Evolutionary conservation across 2,888 invertebrate species (phyloP).

Genomic region (Crossocerus cetratus): DNA sequence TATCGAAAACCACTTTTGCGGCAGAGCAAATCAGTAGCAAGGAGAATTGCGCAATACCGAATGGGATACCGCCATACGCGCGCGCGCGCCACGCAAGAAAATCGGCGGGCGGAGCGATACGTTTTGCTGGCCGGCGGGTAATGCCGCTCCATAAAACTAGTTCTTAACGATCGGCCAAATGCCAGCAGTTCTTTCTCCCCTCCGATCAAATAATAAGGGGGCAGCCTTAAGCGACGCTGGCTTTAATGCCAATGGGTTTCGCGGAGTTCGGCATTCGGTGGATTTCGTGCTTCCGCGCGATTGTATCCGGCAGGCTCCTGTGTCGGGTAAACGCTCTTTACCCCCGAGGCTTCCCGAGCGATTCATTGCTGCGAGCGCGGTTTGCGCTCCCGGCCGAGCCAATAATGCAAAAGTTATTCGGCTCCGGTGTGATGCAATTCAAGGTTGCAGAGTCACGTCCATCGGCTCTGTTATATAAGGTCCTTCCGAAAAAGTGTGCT

Average conservation of each 20-base stretch:
- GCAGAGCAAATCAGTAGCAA: background rate
- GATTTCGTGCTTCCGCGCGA: background rate
- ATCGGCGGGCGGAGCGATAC: slow-evolving; percentile 12
- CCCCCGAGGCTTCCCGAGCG: background rate
- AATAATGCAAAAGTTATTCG: slow-evolving; percentile 1
- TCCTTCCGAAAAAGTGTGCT: slow-evolving; percentile 11
- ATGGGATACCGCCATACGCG: slow-evolving; percentile 22
- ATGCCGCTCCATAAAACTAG: slow-evolving; percentile 26
- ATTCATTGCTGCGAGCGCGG: slow-evolving; percentile 1
- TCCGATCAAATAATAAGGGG: slow-evolving; percentile 2
- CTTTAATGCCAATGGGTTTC: background rate
- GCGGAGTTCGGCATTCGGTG: background rate
- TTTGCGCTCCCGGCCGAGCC: background rate
- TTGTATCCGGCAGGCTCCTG: background rate
- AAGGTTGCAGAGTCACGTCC: slow-evolving; percentile 36
- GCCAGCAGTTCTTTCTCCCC: slow-evolving; percentile 10
- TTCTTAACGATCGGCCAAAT: slow-evolving; percentile 31
- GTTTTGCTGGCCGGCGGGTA: background rate
- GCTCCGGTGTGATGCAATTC: slow-evolving; percentile 4
- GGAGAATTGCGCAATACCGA: slow-evolving; percentile 33
- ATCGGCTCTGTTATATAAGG: slow-evolving; percentile 16
- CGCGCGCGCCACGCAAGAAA: slow-evolving; percentile 39
- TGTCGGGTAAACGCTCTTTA: background rate
- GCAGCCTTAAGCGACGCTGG: background rate
- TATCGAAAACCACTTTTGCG: slow-evolving; percentile 12